phyloP scores from a whole-genome alignment of 1,140 invertebrate genomes.

The Trachelipus rathkii region DNA sequence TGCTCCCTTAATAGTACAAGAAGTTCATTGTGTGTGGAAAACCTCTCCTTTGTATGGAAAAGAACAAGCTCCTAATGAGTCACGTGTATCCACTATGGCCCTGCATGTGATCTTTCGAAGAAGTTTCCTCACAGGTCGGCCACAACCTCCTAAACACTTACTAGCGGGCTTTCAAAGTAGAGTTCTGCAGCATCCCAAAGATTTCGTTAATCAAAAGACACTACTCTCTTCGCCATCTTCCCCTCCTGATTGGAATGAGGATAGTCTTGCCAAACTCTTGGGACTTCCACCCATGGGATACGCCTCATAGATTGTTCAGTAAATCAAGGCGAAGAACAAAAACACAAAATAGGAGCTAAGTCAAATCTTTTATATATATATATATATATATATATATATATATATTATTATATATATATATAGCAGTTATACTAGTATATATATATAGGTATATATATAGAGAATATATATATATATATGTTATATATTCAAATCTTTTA shows the following conservation, averaged over 20 bases:
- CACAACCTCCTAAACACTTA: not conserved
- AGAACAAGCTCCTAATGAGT: not conserved
- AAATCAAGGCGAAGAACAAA: not conserved
- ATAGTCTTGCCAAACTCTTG: not conserved
- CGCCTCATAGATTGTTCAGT: not conserved
- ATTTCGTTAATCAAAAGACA: not conserved
- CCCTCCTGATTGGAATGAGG: not conserved
- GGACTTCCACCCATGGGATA: not conserved
- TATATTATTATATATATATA: not conserved
- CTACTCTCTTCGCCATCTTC: not conserved
- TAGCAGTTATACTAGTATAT: too few relatives aligned
- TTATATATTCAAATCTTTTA: too few relatives aligned
- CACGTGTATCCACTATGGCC: not conserved
- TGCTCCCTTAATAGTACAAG: not conserved
- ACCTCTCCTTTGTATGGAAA: not conserved
- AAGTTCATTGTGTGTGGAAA: not conserved
- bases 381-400: constrained; percentile 6
- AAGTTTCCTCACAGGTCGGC: not conserved
- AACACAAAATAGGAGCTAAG: too few relatives aligned
- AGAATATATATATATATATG: not conserved
- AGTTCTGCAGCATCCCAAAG: not conserved
- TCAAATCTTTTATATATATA: too few relatives aligned
- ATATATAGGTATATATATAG: not conserved
- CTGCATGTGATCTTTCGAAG: not conserved
- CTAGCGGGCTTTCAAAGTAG: not conserved